Evolutionary conservation across 2,888 invertebrate species (phyloP).

Genomic region (Nephrotoma flavescens): DNA sequence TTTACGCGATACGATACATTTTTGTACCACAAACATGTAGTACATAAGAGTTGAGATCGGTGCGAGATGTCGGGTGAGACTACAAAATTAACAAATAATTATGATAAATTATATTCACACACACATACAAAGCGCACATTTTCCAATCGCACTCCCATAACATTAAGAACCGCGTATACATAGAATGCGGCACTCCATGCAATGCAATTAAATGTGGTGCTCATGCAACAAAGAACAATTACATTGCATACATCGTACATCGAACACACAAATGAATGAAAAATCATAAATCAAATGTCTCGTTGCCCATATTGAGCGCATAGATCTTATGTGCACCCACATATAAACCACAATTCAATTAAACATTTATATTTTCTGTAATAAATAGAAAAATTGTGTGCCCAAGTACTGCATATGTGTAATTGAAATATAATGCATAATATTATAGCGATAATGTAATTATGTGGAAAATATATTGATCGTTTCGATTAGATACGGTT

Average conservation of each 20-base stretch:
- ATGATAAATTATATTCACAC: neutral
- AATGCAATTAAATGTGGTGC: neutral
- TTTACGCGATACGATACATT: neutral
- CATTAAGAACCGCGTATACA: neutral
- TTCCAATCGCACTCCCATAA: neutral
- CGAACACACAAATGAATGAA: neutral
- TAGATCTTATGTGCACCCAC: neutral
- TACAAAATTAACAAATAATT: neutral
- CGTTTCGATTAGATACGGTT: neutral
- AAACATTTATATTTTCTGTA: neutral
- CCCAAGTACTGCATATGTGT: neutral
- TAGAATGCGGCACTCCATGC: neutral
- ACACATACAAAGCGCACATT: neutral
- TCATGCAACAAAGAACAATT: neutral
- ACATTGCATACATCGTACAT: neutral
- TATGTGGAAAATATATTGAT: neutral
- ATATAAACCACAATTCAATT: neutral
- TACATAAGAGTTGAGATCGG: neutral
- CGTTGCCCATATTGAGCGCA: neutral
- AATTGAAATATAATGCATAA: neutral
- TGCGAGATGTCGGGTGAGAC: neutral
- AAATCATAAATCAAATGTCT: neutral
- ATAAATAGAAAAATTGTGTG: neutral
- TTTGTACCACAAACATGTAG: neutral
- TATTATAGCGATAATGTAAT: neutral